These are phyloP conservation scores for Limnodromus scolopaceus DNA, from an alignment of 2,797 vertebrate genomes.

Conservation along the genomic window DNA sequence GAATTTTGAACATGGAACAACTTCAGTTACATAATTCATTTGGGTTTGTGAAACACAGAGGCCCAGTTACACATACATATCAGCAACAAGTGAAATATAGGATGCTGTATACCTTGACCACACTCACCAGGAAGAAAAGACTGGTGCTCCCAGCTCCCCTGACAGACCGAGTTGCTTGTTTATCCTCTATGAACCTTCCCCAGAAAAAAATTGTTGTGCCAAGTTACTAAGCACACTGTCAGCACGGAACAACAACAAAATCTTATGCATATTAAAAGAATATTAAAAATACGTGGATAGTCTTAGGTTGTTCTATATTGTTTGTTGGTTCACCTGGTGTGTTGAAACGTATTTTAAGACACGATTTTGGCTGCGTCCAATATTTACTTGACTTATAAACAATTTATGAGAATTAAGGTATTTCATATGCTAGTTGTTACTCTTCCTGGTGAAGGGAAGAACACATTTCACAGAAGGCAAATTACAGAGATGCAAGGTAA, in stretches of 20 bases:
- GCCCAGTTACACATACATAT: not conserved
- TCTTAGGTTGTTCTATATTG: not conserved
- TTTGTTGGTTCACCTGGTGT: not conserved
- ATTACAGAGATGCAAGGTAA: not conserved
- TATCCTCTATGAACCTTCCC: not conserved
- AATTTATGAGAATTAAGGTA: conserved; percentile 8
- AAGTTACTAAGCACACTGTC: not conserved
- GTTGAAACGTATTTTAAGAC: conserved; percentile 7
- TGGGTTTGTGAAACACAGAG: not conserved
- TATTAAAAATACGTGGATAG: not conserved
- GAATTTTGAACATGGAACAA: not conserved
- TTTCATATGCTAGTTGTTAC: not conserved
- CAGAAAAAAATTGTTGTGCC: not conserved
- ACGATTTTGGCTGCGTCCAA: not conserved
- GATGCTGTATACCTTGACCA: not conserved
- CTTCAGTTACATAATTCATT: not conserved
- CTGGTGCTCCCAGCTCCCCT: not conserved
- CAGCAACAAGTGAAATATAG: not conserved
- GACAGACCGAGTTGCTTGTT: not conserved
- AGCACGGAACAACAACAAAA: not conserved
- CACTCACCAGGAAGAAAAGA: not conserved
- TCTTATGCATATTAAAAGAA: not conserved
- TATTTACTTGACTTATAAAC: not conserved
- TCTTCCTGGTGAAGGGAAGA: not conserved
- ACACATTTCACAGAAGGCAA: not conserved